Evolutionary conservation across 2,113 vertebrate genomes (phyloP).

Genomic region (Silurus glanis): DNA sequence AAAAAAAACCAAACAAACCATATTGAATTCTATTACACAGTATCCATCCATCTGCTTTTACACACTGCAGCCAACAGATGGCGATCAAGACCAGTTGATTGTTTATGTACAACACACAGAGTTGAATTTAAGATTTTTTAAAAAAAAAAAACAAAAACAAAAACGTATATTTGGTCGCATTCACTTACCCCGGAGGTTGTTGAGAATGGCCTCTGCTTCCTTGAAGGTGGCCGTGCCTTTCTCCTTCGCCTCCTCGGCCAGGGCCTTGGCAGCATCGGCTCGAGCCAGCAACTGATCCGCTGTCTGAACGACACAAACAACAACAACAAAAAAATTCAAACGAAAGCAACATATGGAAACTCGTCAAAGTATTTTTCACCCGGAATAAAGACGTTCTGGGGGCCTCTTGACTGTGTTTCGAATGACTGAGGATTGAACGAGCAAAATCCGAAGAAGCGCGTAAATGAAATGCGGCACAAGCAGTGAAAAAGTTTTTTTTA

Average conservation of each 20-base stretch:
- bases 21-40: background rate
- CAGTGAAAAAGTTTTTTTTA: background rate
- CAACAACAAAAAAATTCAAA: background rate
- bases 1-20: background rate
- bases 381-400: background rate
- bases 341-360: no score
- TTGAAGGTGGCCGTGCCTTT: conserved; percentile 84
- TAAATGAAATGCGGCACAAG: background rate
- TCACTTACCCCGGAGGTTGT: conserved; percentile 84
- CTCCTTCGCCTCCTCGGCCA: conserved; percentile 90
- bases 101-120: no score
- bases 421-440: background rate
- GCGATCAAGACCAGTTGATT: background rate
- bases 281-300: conserved; percentile 94
- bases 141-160: background rate
- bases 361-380: background rate
- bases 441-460: background rate
- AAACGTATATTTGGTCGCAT: no score
- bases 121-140: no score
- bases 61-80: background rate
- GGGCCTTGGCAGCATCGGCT: conserved; percentile 91
- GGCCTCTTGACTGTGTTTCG: background rate
- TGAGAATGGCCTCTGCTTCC: conserved; percentile 90
- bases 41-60: background rate
- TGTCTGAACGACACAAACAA: conserved; percentile 71